These are phyloP conservation scores for Caiman crocodilus DNA, from an alignment of 2,797 vertebrate genomes.

Conservation along the genomic window DNA sequence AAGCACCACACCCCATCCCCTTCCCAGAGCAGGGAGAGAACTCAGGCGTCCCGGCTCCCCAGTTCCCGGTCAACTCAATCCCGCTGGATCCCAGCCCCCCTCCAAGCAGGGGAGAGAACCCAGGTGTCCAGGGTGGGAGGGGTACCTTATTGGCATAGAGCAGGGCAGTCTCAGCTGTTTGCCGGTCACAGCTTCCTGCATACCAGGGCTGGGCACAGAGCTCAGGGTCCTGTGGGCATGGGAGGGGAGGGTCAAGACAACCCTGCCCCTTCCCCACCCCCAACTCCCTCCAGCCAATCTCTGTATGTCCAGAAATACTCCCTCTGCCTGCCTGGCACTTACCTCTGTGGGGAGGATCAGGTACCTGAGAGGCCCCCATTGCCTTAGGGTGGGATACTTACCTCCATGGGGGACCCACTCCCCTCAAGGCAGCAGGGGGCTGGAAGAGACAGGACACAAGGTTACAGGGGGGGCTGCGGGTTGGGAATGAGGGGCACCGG, in stretches of 20 bases:
- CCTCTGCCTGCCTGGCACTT: no score
- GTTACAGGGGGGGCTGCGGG: not conserved
- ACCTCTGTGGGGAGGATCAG: no score
- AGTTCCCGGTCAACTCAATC: not conserved
- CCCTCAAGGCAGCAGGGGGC: not conserved
- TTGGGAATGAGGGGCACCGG: no score
- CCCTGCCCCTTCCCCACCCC: no score
- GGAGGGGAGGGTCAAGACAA: no score
- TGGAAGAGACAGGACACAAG: not conserved
- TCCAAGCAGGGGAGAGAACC: no score
- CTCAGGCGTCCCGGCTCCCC: not conserved
- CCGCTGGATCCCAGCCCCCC: not conserved
- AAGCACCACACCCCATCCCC: not conserved
- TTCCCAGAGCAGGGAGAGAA: not conserved
- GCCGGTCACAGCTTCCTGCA: slow-evolving; percentile 66
- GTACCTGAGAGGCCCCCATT: no score
- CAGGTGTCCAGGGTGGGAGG: no score
- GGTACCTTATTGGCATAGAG: slow-evolving; percentile 70
- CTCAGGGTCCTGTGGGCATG: slow-evolving; percentile 24
- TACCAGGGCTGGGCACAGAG: slow-evolving; percentile 74
- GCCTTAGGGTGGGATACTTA: not conserved
- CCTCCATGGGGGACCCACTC: not conserved
- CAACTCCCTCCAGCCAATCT: no score
- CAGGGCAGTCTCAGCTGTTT: slow-evolving; percentile 61
- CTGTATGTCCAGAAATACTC: no score